Conservation (phyloP, 2,888 invertebrate genomes). For the Ypsolopha sequella region DNA sequence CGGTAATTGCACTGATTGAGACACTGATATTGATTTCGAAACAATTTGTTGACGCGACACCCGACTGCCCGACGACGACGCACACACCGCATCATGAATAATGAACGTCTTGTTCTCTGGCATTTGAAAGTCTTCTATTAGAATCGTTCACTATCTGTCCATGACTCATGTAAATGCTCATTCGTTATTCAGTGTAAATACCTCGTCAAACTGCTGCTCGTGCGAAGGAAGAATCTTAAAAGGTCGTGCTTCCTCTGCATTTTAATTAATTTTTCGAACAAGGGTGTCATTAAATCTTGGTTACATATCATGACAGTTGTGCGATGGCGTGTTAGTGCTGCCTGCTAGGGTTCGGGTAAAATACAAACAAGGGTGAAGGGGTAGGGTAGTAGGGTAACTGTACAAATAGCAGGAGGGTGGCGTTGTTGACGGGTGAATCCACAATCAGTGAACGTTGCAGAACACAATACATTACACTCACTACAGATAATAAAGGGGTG, state of each 20-base stretch:
- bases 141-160: slow-evolving; percentile 51
- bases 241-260: slow-evolving; percentile 14
- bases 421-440: slow-evolving; percentile 6
- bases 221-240: slow-evolving; percentile 48
- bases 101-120: slow-evolving; percentile 35
- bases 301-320: slow-evolving; percentile 52
- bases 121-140: slow-evolving; percentile 35
- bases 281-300: slow-evolving; percentile 48
- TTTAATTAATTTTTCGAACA: not conserved
- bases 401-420: slow-evolving; percentile 38
- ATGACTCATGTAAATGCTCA: slow-evolving; percentile 50
- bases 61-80: slow-evolving; percentile 24
- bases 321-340: slow-evolving; percentile 22
- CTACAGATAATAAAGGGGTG: slow-evolving; percentile 1
- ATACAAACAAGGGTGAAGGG: slow-evolving; percentile 56
- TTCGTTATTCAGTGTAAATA: slow-evolving; percentile 62
- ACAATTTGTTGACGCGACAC: slow-evolving; percentile 36
- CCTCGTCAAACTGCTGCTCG: slow-evolving; percentile 60
- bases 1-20: slow-evolving; percentile 67
- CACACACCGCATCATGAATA: slow-evolving; percentile 59
- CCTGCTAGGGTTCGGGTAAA: slow-evolving; percentile 19
- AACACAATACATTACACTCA: slow-evolving; percentile 3
- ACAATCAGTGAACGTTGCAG: slow-evolving; percentile 1
- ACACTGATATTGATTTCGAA: slow-evolving; percentile 67
- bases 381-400: slow-evolving; percentile 22